Evolutionary conservation across 2,888 invertebrate species (phyloP).

Genomic region (Tenthredo scrophulariae): DNA sequence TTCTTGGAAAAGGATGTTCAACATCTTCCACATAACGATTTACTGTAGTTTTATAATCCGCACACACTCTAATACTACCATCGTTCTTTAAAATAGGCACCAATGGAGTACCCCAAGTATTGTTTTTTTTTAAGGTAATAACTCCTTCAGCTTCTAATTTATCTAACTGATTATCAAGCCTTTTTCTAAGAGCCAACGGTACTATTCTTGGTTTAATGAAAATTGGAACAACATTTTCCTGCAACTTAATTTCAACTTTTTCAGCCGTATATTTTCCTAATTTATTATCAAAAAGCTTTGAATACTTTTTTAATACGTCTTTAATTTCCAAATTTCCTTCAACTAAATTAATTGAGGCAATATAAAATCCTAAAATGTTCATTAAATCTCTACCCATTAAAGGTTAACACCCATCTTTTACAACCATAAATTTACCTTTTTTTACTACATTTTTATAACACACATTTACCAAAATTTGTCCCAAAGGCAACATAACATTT

Average conservation of each 20-base stretch:
- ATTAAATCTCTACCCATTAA: conserved; percentile 1
- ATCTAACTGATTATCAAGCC: no score
- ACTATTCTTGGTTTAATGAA: conserved; percentile 57
- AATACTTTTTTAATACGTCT: conserved; percentile 43
- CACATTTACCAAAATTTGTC: not conserved
- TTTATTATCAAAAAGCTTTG: conserved; percentile 52
- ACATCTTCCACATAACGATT: conserved; percentile 64
- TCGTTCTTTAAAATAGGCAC: conserved; percentile 58
- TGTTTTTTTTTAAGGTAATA: conserved; percentile 48
- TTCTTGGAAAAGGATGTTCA: conserved; percentile 65
- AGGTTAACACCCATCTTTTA: not conserved
- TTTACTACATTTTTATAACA: no score
- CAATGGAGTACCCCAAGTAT: conserved; percentile 59
- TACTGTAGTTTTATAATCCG: conserved; percentile 66
- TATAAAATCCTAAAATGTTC: not conserved
- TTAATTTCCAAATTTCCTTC: not conserved
- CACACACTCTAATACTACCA: conserved; percentile 59
- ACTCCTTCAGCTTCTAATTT: conserved; percentile 53
- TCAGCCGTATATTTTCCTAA: conserved; percentile 57
- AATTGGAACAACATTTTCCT: conserved; percentile 53
- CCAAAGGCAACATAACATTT: not conserved
- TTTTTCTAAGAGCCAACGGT: conserved; percentile 56
- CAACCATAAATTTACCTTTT: not conserved
- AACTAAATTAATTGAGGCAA: conserved; percentile 32
- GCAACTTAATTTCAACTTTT: conserved; percentile 54